Conservation (phyloP, 2,113 vertebrate species). For the Apteryx mantelli region DNA sequence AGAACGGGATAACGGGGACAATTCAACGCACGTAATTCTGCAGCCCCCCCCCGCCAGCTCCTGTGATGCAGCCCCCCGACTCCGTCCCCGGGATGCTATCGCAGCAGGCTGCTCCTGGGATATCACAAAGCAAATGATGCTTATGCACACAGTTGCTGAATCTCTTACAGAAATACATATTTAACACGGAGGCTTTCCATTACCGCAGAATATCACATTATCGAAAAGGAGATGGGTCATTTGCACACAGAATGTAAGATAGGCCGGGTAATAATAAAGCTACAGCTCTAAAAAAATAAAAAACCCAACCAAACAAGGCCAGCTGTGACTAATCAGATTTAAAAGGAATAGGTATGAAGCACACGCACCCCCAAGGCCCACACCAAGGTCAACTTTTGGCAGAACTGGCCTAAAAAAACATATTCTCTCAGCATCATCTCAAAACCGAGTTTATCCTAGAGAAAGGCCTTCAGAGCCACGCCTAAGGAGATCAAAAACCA, state of each 20-base stretch:
- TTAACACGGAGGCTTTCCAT: background rate
- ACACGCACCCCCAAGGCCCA: background rate
- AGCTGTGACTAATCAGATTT: fast-evolving
- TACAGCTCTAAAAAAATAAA: background rate
- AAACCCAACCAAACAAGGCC: background rate
- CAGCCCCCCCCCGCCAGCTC: background rate
- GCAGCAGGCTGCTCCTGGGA: background rate
- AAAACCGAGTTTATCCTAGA: slow-evolving; percentile 29
- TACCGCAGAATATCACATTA: background rate
- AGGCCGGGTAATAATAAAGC: background rate
- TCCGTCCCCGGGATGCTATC: background rate
- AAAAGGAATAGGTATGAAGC: background rate
- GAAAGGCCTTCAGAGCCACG: slow-evolving; percentile 38
- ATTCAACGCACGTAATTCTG: background rate
- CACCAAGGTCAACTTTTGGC: background rate
- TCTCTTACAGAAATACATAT: background rate
- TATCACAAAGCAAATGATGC: background rate
- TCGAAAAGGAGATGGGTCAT: background rate
- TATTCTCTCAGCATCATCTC: background rate
- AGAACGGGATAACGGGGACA: background rate
- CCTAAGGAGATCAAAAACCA: slow-evolving; percentile 71
- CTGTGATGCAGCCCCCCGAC: background rate
- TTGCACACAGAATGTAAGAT: background rate
- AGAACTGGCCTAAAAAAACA: slow-evolving; percentile 23
- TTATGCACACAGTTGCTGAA: background rate